Base-by-base conservation (phyloP, 2,113 vertebrate species). In the Pseudorhombus dupliciocellatus region DNA sequence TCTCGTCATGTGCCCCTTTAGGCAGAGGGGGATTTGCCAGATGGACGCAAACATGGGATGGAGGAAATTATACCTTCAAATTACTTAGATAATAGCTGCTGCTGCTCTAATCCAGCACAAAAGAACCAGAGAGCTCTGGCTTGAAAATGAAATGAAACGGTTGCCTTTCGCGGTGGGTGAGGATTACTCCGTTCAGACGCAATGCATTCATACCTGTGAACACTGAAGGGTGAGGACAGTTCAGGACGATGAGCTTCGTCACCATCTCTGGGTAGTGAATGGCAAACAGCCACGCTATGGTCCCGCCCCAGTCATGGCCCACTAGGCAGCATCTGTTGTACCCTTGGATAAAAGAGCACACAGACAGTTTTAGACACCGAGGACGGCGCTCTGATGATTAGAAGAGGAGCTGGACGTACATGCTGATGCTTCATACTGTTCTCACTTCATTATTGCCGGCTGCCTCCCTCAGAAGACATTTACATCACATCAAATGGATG, bases 201-300 rank as follows among this genome's bases (percentile, higher is more conserved):
- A 0, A 8, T 11, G n/a, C 50, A 57, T 10, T 18, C 52, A 0
- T 78, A 91, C 85, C 86, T 83, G 86, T 66, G 66, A 80, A 87
- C 77, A 97, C 96, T 52, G 95, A 96, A 20, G 98, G 98, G 86
- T 99, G 98, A 64, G 98, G 97, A 80, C 96, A 98, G 91, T 98
- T 99, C 20, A 99, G 89, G 81, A 98, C 95, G 51, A 99, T 95
- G 76, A 99, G 95, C 77, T 97, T 99, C 4, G 94, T 95, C 84
- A 99, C 96, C 96, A 96, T 96, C 92, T 99, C 98, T 12, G 98
- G 98, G 82, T 97, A 98, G 86, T 97, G 96, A 73, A 98, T 96
- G 53, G 98, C 96, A 70, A 96, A 95, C 53, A 98, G 92, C 98
- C 98, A 99, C 24, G 98, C 97, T 3, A 99, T 92, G 89, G 95